These are phyloP conservation scores for Pelecanus crispus DNA, from an alignment of 2,113 vertebrate species.

Conservation along the genomic window DNA sequence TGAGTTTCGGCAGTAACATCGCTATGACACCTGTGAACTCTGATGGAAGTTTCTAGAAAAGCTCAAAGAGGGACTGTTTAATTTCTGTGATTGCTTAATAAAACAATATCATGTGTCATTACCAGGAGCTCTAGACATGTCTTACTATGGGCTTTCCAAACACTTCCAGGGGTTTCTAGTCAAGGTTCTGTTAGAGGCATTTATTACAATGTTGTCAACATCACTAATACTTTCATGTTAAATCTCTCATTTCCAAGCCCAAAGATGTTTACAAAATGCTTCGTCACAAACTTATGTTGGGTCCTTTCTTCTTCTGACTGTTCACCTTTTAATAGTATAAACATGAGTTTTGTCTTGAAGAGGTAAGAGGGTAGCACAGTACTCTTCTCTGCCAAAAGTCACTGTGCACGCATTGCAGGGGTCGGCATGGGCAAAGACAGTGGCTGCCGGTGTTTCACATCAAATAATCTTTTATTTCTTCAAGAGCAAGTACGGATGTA, in stretches of 20 bases:
- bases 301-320: not conserved
- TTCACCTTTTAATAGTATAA: not conserved
- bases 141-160: not conserved
- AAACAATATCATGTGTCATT: not conserved
- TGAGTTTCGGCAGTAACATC: not conserved
- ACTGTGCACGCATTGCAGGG: accelerated
- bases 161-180: not conserved
- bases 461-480: not conserved
- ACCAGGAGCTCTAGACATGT: not conserved
- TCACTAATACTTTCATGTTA: not conserved
- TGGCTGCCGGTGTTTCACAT: not conserved
- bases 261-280: not conserved
- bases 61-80: not conserved
- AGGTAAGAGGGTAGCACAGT: not conserved
- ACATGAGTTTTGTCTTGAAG: not conserved
- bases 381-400: not conserved
- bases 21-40: not conserved
- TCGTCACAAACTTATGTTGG: not conserved
- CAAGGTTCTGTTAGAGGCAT: not conserved
- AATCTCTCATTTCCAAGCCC: constrained; percentile 13
- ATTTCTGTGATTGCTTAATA: not conserved
- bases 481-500: not conserved
- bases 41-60: not conserved
- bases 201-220: not conserved
- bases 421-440: not conserved